phyloP scores from a whole-genome alignment of 2,113 vertebrate species.

The Genyomyrus donnyi region DNA sequence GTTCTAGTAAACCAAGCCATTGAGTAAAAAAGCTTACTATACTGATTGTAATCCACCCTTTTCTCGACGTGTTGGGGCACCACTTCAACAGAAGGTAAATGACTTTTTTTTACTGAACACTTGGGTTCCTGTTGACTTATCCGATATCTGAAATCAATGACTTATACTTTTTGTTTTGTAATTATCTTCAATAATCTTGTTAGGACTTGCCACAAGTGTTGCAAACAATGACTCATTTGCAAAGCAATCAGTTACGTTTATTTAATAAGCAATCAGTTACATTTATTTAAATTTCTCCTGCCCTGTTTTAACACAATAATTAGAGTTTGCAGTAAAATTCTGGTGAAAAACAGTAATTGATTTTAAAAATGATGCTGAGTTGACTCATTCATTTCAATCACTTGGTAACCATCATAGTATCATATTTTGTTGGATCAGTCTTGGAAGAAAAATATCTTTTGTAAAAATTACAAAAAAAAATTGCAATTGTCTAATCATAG shows the following conservation, averaged over 20 bases:
- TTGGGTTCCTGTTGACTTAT: conserved; percentile 3
- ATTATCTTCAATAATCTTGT: neutral
- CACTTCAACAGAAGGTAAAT: conserved; percentile 40
- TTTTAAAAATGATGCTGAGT: neutral
- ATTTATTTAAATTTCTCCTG: neutral
- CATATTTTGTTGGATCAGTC: neutral
- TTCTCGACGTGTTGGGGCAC: conserved; percentile 37
- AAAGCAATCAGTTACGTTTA: neutral
- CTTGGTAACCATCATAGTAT: neutral
- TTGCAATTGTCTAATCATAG: neutral
- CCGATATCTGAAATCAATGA: neutral
- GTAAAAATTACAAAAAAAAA: neutral
- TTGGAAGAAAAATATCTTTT: neutral
- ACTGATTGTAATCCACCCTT: conserved; percentile 43
- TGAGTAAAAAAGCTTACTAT: conserved; percentile 43
- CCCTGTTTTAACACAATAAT: neutral
- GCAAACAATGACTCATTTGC: conserved; percentile 1
- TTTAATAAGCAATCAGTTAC: neutral
- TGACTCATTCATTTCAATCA: neutral
- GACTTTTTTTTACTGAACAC: conserved; percentile 21
- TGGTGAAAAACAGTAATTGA: neutral
- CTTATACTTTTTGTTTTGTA: neutral
- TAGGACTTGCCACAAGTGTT: neutral
- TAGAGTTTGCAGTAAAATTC: neutral
- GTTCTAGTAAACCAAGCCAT: conserved; percentile 48